Conservation (phyloP, 2,797 vertebrate genomes). For the Hypotaenidia philippensis region DNA sequence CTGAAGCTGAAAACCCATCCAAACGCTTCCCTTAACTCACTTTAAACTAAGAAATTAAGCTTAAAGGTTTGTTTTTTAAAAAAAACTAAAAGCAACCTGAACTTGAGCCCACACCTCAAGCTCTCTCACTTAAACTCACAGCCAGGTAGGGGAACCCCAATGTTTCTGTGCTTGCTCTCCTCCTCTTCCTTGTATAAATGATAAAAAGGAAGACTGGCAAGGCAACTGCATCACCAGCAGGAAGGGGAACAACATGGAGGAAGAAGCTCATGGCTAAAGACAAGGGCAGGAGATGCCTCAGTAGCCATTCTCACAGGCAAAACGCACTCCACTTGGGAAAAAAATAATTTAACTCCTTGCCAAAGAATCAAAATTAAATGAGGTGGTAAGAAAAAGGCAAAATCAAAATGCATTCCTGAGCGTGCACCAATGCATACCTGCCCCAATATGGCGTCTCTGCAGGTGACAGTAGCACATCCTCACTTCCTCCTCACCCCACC, state of each 20-base stretch:
- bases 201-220: fast-evolving
- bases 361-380: neutral
- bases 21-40: fast-evolving
- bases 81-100: too few species aligned
- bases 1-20: neutral
- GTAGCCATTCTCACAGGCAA: fast-evolving
- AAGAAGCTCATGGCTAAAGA: neutral
- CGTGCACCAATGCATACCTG: fast-evolving
- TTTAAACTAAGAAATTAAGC: neutral
- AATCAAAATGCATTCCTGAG: neutral
- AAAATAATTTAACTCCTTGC: neutral
- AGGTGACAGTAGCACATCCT: fast-evolving
- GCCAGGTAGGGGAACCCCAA: fast-evolving
- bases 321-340: neutral
- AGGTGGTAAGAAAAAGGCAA: neutral
- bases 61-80: too few species aligned
- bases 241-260: neutral
- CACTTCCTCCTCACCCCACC: fast-evolving
- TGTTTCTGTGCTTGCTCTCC: neutral
- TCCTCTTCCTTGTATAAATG: fast-evolving
- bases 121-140: neutral
- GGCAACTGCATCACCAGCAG: neutral
- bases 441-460: fast-evolving
- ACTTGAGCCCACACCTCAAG: neutral
- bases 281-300: neutral